Evolutionary conservation across 2,888 invertebrate genomes (phyloP).

Genomic region (Formica aserva): DNA sequence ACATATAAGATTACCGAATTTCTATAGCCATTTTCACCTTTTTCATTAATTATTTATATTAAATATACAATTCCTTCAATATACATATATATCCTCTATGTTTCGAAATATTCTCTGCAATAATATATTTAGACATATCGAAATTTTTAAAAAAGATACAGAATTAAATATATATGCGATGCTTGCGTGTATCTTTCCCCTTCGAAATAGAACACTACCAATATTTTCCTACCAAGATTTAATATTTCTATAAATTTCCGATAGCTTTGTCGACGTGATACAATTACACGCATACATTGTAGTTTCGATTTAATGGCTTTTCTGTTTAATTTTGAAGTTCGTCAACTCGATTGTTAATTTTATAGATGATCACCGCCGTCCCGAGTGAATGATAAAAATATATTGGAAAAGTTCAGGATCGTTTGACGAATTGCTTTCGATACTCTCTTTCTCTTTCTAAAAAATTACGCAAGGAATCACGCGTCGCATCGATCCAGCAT

Average conservation of each 20-base stretch:
- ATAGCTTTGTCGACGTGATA: background rate
- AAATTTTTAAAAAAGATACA: background rate
- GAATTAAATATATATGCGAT: background rate
- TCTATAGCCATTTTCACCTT: background rate
- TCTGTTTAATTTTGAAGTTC: slow-evolving; percentile 18
- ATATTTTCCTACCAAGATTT: slow-evolving; percentile 5
- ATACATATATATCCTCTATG: background rate
- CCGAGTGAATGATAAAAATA: slow-evolving; percentile 46
- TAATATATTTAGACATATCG: background rate
- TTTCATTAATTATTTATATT: background rate
- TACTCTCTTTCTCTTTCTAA: slow-evolving; percentile 48
- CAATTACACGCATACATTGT: background rate
- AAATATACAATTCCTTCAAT: background rate
- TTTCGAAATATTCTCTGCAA: background rate
- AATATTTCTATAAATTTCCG: background rate
- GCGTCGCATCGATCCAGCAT: background rate
- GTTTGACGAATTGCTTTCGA: slow-evolving; percentile 69
- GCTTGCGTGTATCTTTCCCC: background rate
- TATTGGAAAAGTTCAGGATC: slow-evolving; percentile 45
- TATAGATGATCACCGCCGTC: slow-evolving; percentile 60
- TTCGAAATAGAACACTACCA: background rate
- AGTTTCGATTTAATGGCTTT: background rate
- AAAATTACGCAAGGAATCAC: slow-evolving; percentile 25
- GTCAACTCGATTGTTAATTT: slow-evolving; percentile 52
- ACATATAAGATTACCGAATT: background rate